Base-by-base conservation (phyloP, 1,140 invertebrate species). In the Dinoponera quadriceps region DNA sequence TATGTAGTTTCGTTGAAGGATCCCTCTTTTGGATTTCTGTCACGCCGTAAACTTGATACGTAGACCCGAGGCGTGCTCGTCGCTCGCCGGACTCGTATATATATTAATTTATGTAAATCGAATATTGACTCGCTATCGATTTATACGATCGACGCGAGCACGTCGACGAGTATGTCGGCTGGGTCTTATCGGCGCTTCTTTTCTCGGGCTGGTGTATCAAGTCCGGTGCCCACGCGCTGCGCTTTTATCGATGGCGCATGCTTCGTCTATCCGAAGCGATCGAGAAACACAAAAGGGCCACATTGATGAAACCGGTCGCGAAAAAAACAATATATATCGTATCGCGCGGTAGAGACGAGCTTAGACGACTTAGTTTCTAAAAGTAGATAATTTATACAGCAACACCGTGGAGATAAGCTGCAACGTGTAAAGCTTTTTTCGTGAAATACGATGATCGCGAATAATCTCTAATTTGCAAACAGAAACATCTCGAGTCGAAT, bases 91-190 rank as follows among this genome's bases (percentile, higher is more conserved):
- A 44, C 38, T 44, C 44, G 29, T 73, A 27, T 33, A 27, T 33
- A 69, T 29, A 85, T 89, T 88, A 90, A 91, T 90, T 90, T 90
- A 91, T 91, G 91, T 85, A 91, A 91, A 92, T 91, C 82, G 86
- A 82, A 75, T 84, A 84, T 82, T 78, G 68, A 83, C 66, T 83
- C 54, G 82, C 72, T 90, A 91, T 89, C 90, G 83, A 87, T 73
- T 48, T 71, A 65, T 71, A 63, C 27, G 84, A 89, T 91, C 89
- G 86, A 78, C 62, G 81, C 71, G 65, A 66, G 38, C 77, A 69
- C 78, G 72, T 80, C 78, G 74, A 74, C 78, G 57, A 57, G 73
- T 77, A 66, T 22, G 54, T 71, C 48, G 48, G 33, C 29, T 54
- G 22, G n/a, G 49, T 84, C 83, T 75, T 69, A 63, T 66, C 68